These are phyloP conservation scores for Scartelaos histophorus DNA, from an alignment of 2,113 vertebrate genomes.

Conservation along the genomic window DNA sequence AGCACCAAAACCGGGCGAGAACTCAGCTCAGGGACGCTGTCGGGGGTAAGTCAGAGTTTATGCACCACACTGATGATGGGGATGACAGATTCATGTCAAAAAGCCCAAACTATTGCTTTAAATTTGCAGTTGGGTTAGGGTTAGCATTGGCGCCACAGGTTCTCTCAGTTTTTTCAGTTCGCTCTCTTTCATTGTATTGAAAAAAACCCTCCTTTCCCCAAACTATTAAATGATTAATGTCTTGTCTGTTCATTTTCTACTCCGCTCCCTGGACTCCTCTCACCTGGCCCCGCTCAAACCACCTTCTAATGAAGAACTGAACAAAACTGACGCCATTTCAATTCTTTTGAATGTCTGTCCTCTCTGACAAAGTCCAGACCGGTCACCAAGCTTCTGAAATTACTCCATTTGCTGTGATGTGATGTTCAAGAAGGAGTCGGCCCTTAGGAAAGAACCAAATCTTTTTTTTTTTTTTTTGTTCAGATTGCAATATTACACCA, in stretches of 20 bases:
- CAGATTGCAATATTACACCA: too few relatives aligned
- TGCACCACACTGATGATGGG: too few relatives aligned
- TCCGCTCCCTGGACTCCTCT: slow-evolving; percentile 34
- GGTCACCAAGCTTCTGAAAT: slow-evolving; percentile 53
- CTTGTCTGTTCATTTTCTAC: slow-evolving; percentile 55
- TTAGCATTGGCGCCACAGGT: background rate
- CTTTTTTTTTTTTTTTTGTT: too few relatives aligned
- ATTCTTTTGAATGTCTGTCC: slow-evolving; percentile 16
- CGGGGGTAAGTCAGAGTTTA: too few relatives aligned
- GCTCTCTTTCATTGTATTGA: background rate
- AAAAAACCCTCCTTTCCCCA: slow-evolving; percentile 24
- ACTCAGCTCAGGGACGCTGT: too few relatives aligned
- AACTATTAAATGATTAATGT: slow-evolving; percentile 64
- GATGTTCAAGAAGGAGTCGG: too few relatives aligned
- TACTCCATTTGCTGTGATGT: slow-evolving; percentile 55
- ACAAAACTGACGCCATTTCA: slow-evolving; percentile 15
- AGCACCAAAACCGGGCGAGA: too few relatives aligned
- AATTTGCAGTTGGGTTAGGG: too few relatives aligned
- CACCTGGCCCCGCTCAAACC: slow-evolving; percentile 43
- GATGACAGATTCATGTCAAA: too few relatives aligned
- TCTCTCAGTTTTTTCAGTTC: background rate
- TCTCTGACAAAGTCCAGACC: slow-evolving; percentile 35
- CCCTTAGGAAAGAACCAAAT: too few relatives aligned
- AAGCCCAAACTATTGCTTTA: too few relatives aligned
- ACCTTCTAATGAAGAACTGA: slow-evolving; percentile 48